Base-by-base conservation (phyloP, 2,888 invertebrate genomes). In the Pristionchus maxplancki region DNA sequence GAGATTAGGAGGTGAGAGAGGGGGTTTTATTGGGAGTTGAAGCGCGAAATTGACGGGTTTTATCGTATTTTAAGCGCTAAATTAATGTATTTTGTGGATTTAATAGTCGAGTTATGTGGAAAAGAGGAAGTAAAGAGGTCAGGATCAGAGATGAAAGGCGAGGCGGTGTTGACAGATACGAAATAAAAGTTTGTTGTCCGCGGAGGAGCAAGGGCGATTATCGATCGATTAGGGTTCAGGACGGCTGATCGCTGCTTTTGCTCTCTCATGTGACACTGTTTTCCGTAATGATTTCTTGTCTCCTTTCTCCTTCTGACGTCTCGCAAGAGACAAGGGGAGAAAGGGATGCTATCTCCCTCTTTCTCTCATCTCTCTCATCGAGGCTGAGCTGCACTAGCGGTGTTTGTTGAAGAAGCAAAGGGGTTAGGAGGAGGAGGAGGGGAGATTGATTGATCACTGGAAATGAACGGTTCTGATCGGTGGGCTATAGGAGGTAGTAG, bases 391-490 rank as follows among this genome's bases (percentile, higher is more conserved):
- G 71, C 71, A 71, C 71, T 40, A 74, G 71, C 44, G 78, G 40
- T 78, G 78, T 78, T 78, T 78, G 78, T 78, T 28, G 71, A 71
- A 71, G 71, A 71, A 71, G 71, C 78, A 78, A 28, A 44, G 78
- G 78, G 78, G 78, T 78, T 78, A 78, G 78, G 67, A 37, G 78
- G 24, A 40, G 24, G 74, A 40, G 40, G 74, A 24, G 74, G 71
- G 37, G 71, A 5, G 71, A 71, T 71, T 71, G 71, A 71, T 48
- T 78, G 78, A 78, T 44, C n/a, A 40, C 71, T 37, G 6, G 40
- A 37, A 37, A 13, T 44, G 44, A 78, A 40, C 78, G 44, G 44
- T 78, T 78, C 78, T n/a, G 78, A 71, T 78, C 78, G 78, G 64
- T n/a, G n/a, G 34, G 17, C 34, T 67, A n/a, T 44, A 11, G n/a